phyloP scores from a whole-genome alignment of 2,888 invertebrate species.

The Phytoseiulus persimilis region DNA sequence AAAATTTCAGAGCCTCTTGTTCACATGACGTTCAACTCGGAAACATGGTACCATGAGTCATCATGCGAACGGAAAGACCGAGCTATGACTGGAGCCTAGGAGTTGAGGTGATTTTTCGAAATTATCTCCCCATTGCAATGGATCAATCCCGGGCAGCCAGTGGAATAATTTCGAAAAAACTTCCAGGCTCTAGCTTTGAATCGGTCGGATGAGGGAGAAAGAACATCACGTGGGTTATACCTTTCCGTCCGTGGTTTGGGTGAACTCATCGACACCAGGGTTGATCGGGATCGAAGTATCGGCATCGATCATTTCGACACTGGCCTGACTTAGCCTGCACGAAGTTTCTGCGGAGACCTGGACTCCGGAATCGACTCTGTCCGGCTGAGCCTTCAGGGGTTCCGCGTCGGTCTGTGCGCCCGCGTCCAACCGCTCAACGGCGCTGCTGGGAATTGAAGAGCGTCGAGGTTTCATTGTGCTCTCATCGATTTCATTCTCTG shows the following conservation, averaged over 20 bases:
- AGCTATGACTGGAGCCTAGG: no score
- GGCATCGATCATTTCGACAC: not conserved
- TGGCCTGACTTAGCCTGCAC: not conserved
- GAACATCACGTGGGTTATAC: no score
- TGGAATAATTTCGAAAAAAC: no score
- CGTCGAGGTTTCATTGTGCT: not conserved
- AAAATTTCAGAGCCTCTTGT: not conserved
- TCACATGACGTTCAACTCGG: not conserved
- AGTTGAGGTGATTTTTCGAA: no score
- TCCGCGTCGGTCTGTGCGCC: not conserved
- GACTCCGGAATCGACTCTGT: not conserved
- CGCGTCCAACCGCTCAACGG: not conserved
- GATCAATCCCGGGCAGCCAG: no score
- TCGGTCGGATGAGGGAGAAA: no score
- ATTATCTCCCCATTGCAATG: no score
- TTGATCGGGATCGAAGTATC: not conserved
- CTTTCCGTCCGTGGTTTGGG: not conserved
- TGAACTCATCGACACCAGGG: not conserved
- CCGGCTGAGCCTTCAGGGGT: not conserved
- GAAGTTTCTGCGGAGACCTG: not conserved
- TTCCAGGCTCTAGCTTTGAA: no score
- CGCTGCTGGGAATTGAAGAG: not conserved
- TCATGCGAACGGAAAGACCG: no score
- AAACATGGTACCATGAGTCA: no score
- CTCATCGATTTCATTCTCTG: not conserved